Evolutionary conservation across 2,113 vertebrate species (phyloP), one percentile per base, ranked within the genome.

Genomic region (Callocephalon fimbriatum): DNA sequence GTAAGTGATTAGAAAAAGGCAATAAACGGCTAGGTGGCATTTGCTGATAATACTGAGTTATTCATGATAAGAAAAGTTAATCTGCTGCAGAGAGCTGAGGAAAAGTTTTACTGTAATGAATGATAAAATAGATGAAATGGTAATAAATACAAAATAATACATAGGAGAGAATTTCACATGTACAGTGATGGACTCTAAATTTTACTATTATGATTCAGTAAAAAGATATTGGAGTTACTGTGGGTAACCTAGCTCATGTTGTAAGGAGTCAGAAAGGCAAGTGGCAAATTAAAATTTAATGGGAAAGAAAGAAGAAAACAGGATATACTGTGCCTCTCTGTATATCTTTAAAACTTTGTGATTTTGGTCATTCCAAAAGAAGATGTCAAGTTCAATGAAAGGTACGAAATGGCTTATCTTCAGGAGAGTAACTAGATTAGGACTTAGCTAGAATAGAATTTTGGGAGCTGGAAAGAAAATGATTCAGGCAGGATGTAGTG

Each of bases 371-470:
- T 89, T 93, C 9, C 8, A 48, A 45, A 12, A 63, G 32, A 83
- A 45, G 17, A 71, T 71, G 31, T 70, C 25, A 70, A 56, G 37
- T 59, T 73, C 76, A 86, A 3, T 70, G 53, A 48, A 89, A 77
- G 27, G 66, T 61, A 56, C 3, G 9, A 80, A 94, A 70, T 77
- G 8, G 16, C 25, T 93, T 86, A 53, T 93, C 27, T 91, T 89
- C 29, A 73, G 72, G 79, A 62, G 12, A 83, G 29, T 73, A 61
- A 86, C 48, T 80, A 74, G 67, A 70, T 79, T 25, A 80, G 37
- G 67, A 54, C 17, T 95, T 94, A 80, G 8, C 58, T 83, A 48
- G 71, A 83, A 92, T 32, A 87, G 77, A n/a, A 84, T 94, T 76
- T 95, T 23, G 38, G 58, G 19, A n/a, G 21, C 83, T 95, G 59